Evolutionary conservation across 1,140 invertebrate genomes (phyloP).

Genomic region (Venturia canescens): DNA sequence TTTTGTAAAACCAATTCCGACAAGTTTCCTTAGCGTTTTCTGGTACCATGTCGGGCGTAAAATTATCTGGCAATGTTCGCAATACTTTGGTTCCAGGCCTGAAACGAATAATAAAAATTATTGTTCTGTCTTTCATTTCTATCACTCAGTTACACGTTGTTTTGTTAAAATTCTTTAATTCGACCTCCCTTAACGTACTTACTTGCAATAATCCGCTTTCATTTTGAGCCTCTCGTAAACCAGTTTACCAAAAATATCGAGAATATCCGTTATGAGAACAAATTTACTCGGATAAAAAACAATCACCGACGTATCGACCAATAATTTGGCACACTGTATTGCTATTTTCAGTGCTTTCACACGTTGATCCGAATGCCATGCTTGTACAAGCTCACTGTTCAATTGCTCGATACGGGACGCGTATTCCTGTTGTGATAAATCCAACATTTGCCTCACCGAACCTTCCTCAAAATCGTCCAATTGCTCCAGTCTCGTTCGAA

Average conservation of each 20-base stretch:
- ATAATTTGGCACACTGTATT: conserved; percentile 96
- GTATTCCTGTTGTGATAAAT: conserved; percentile 95
- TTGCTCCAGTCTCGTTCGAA: conserved; percentile 93
- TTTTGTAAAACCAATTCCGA: conserved; percentile 99
- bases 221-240: conserved; percentile 91
- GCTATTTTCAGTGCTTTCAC: conserved; percentile 98
- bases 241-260: conserved; percentile 96
- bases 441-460: conserved; percentile 90
- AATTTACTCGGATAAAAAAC: conserved; percentile 99
- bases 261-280: conserved; percentile 95
- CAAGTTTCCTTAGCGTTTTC: conserved; percentile 97
- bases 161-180: too few species aligned
- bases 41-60: conserved; percentile 86
- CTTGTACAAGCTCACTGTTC: conserved; percentile 91
- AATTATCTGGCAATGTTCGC: conserved; percentile 82
- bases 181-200: conserved; percentile 51
- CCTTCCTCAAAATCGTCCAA: conserved; percentile 96
- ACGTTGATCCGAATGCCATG: conserved; percentile 95
- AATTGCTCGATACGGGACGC: conserved; percentile 91
- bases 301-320: conserved; percentile 91
- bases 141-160: too few species aligned
- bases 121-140: not conserved
- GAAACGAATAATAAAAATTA: conserved; percentile 54
- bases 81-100: conserved; percentile 77
- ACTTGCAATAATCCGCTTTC: conserved; percentile 85